Percentiles rank a stretch among this genome's conserved stretches.
phyloP scores from a whole-genome alignment of 64 coral and sea anemone species.

The Stylophora pistillata region DNA sequence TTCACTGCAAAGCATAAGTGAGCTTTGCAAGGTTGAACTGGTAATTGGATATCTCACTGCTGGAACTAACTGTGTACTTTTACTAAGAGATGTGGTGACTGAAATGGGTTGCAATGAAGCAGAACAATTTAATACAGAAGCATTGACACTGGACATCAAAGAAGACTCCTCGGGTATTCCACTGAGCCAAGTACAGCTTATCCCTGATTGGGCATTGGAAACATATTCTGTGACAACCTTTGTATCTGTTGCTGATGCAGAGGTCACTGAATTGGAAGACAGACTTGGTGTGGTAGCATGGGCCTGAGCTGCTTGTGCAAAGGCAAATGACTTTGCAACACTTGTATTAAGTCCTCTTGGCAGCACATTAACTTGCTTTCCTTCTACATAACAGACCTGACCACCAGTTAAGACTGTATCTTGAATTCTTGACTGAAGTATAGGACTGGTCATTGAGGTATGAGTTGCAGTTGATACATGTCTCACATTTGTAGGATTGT shows the following conservation, averaged over 20 bases:
- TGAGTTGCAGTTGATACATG: not conserved
- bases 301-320: not conserved
- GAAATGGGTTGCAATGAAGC: too few species aligned
- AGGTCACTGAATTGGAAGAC: not conserved
- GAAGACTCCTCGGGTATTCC: not conserved
- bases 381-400: not conserved
- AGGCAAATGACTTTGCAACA: not conserved
- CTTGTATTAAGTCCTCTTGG: not conserved
- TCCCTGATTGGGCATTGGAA: not conserved
- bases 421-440: not conserved
- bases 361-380: conserved; percentile 8
- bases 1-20: not conserved
- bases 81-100: not conserved
- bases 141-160: not conserved
- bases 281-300: not conserved
- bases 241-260: not conserved
- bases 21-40: not conserved
- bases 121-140: too few species aligned
- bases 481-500: not conserved
- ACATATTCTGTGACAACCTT: not conserved
- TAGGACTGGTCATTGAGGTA: not conserved
- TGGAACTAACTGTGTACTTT: not conserved
- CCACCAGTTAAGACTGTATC: conserved; percentile 18
- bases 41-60: not conserved
- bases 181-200: not conserved